phyloP scores from a whole-genome alignment of 2,888 invertebrate species.

The Drosophila nigricruria region DNA sequence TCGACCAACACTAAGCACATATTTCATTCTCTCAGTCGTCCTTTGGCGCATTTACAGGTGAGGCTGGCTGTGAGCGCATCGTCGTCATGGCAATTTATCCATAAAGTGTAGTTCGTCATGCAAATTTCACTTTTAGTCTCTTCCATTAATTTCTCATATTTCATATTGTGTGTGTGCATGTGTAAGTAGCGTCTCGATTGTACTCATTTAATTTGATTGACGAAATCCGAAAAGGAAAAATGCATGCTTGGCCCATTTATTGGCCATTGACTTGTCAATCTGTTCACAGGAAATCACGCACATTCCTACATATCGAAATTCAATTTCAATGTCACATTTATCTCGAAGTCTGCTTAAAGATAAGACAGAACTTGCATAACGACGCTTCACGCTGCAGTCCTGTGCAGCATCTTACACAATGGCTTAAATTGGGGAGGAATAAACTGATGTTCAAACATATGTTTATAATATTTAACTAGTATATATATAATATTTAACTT shows the following conservation, averaged over 20 bases:
- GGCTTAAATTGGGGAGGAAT: neutral
- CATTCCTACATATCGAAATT: neutral
- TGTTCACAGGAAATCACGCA: neutral
- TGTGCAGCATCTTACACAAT: neutral
- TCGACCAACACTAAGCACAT: neutral
- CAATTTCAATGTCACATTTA: neutral
- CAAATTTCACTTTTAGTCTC: neutral
- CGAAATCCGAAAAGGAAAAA: neutral
- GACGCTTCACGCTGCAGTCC: neutral
- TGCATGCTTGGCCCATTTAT: neutral
- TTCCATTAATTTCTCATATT: neutral
- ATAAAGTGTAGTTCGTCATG: slow-evolving; percentile 6
- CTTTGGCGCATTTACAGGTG: neutral
- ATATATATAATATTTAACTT: too few species aligned
- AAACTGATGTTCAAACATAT: too few species aligned
- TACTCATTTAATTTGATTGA: slow-evolving; percentile 7
- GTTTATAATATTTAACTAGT: too few species aligned
- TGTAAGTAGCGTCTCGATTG: slow-evolving; percentile 6
- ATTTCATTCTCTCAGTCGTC: neutral
- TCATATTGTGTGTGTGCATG: neutral
- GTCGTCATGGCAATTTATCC: slow-evolving; percentile 39
- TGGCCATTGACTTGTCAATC: neutral
- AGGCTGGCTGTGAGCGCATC: neutral
- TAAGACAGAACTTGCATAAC: neutral
- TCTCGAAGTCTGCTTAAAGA: neutral